phyloP scores from a whole-genome alignment of 2,888 invertebrate species.

The Metellina segmentata region DNA sequence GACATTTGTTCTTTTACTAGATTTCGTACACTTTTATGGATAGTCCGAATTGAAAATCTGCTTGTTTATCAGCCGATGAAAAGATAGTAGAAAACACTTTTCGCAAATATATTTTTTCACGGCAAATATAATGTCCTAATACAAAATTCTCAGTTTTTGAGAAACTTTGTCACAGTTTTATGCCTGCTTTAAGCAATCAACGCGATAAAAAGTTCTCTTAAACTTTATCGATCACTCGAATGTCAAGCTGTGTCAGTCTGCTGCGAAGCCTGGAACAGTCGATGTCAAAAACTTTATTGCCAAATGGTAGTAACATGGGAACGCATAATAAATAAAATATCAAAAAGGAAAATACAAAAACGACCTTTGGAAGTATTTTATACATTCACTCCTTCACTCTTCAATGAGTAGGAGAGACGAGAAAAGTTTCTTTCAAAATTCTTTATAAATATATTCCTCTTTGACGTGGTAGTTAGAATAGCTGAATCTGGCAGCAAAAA shows the following conservation, averaged over 20 bases:
- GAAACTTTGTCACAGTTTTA: not conserved
- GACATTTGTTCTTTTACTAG: no score
- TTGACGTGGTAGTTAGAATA: not conserved
- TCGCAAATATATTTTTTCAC: no score
- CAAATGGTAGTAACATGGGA: not conserved
- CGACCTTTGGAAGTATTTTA: not conserved
- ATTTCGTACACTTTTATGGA: no score
- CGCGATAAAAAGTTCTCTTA: not conserved
- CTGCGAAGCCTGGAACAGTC: not conserved
- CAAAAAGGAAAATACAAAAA: not conserved
- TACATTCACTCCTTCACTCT: not conserved
- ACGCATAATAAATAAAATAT: not conserved
- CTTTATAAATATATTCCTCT: conserved; percentile 11
- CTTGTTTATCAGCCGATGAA: no score
- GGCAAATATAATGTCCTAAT: no score
- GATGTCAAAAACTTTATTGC: not conserved
- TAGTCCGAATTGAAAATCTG: no score
- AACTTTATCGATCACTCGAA: not conserved
- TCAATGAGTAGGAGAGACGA: not conserved
- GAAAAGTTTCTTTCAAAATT: not conserved
- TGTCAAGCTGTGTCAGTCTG: not conserved
- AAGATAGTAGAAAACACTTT: no score
- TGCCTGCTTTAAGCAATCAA: not conserved
- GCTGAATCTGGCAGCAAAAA: conserved; percentile 20
- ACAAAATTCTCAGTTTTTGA: not conserved